These are phyloP conservation scores for Gobionotothen gibberifrons DNA, from an alignment of 2,797 vertebrate genomes.

Conservation along the genomic window DNA sequence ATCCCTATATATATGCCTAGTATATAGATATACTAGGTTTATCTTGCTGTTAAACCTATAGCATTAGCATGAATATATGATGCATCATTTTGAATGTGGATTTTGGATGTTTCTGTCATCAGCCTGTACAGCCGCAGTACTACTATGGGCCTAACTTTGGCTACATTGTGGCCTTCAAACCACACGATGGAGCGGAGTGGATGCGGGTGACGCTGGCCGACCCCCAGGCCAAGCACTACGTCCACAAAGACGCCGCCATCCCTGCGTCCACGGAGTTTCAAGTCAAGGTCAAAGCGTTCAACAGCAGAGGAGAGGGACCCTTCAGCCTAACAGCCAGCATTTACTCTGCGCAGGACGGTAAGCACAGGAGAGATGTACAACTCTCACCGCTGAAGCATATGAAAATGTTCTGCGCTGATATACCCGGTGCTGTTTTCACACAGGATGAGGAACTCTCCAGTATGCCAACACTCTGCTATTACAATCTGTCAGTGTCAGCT, in stretches of 20 bases:
- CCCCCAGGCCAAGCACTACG: slow-evolving; percentile 88
- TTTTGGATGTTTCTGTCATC: slow-evolving; percentile 37
- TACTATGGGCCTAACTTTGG: slow-evolving; percentile 94
- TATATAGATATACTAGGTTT: no score
- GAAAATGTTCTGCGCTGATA: slow-evolving; percentile 20
- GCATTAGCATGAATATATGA: neutral
- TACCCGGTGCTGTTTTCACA: slow-evolving; percentile 28
- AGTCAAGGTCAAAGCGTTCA: slow-evolving; percentile 96
- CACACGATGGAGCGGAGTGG: slow-evolving; percentile 87
- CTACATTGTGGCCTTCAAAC: slow-evolving; percentile 95
- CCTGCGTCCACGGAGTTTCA: slow-evolving; percentile 88
- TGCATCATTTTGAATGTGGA: neutral
- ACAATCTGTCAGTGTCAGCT: slow-evolving; percentile 65
- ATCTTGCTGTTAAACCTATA: neutral
- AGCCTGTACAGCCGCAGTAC: slow-evolving; percentile 95
- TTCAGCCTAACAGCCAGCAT: slow-evolving; percentile 90
- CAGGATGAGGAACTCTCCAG: slow-evolving; percentile 35
- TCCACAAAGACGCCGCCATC: slow-evolving; percentile 92
- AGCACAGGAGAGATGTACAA: slow-evolving; percentile 59
- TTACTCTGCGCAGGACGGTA: slow-evolving; percentile 92
- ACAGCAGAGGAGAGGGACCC: slow-evolving; percentile 92
- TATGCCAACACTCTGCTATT: slow-evolving; percentile 61
- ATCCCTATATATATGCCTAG: no score
- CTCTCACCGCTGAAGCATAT: slow-evolving; percentile 2
- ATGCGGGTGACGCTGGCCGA: slow-evolving; percentile 90